phyloP scores from a whole-genome alignment of 2,797 vertebrate species.

The Argya squamiceps region DNA sequence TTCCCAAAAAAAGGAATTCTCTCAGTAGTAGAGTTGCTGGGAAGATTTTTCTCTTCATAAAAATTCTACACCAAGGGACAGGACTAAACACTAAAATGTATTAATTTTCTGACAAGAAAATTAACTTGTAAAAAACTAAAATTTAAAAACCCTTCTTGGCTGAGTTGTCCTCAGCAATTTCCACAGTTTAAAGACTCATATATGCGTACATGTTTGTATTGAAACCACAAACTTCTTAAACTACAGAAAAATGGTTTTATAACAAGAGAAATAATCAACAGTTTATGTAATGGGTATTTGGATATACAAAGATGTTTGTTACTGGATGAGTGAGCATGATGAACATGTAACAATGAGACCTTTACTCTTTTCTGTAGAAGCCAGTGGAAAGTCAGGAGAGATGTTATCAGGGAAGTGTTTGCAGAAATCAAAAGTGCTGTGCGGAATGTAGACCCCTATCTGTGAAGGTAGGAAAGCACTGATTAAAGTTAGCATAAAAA shows the following conservation, averaged over 20 bases:
- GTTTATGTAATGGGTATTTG: not conserved
- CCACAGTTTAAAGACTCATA: not conserved
- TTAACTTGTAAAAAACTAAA: not conserved
- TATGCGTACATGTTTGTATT: not conserved
- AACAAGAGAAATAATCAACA: not conserved
- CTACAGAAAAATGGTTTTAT: not conserved
- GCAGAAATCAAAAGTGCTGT: not conserved
- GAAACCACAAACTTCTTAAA: not conserved
- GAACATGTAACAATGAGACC: not conserved
- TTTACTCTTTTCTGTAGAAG: not conserved
- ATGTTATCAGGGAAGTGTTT: not conserved
- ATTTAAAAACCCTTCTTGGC: rapidly evolving
- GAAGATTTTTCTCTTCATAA: not conserved
- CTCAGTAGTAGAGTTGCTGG: not conserved
- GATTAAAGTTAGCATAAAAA: not conserved
- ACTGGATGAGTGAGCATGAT: not conserved
- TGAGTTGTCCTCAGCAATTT: not conserved
- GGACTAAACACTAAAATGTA: not conserved
- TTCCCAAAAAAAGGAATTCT: not conserved
- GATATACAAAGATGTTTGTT: not conserved
- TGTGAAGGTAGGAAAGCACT: not conserved
- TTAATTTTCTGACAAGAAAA: not conserved
- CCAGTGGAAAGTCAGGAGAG: not conserved
- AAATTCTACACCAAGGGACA: not conserved
- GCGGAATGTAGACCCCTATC: not conserved